These are phyloP conservation scores for Homalodisca vitripennis DNA, from an alignment of 1,140 invertebrate genomes.

Conservation along the genomic window DNA sequence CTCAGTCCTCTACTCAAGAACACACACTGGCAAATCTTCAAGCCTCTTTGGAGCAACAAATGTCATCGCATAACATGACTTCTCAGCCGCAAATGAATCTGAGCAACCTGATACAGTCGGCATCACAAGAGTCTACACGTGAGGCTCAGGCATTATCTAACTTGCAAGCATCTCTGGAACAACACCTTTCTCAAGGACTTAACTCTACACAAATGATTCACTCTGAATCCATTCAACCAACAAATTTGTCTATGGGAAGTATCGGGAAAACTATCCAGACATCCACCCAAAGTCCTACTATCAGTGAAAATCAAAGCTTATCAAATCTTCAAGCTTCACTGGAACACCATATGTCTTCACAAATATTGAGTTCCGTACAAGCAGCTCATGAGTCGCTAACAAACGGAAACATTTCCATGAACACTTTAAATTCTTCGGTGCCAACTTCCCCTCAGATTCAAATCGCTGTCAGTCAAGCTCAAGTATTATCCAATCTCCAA, in stretches of 20 bases:
- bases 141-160: background rate
- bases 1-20: background rate
- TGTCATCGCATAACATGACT: background rate
- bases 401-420: background rate
- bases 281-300: no score
- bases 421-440: background rate
- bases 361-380: no score
- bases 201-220: no score
- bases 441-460: background rate
- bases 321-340: no score
- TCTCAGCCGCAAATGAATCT: background rate
- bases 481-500: background rate
- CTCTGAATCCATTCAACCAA: no score
- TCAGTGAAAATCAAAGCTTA: no score
- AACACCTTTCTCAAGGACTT: background rate
- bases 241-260: no score
- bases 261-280: no score
- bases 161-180: background rate
- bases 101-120: background rate
- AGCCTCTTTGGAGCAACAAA: slow-evolving; percentile 1
- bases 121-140: background rate
- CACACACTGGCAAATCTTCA: background rate
- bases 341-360: no score
- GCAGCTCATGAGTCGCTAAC: background rate
- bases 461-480: background rate